phyloP scores from a whole-genome alignment of 2,797 vertebrate genomes.

The Cephalopachus bancanus region DNA sequence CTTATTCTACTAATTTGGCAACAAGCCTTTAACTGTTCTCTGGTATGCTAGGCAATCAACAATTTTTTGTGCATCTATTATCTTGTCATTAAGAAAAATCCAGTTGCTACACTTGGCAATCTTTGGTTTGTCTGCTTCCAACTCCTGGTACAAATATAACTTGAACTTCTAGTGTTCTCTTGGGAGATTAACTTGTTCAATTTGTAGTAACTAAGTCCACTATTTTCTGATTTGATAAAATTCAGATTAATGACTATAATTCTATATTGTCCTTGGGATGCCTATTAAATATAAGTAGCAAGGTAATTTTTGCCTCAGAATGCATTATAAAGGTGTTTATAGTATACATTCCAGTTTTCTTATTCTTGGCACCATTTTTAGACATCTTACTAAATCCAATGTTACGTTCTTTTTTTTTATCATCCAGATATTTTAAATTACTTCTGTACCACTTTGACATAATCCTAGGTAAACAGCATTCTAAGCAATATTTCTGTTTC shows the following conservation, averaged over 20 bases:
- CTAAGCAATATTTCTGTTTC: slow-evolving; percentile 6
- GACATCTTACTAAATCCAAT: background rate
- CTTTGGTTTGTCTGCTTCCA: slow-evolving; percentile 61
- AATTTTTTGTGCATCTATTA: slow-evolving; percentile 73
- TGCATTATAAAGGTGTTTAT: slow-evolving; percentile 23
- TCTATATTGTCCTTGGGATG: slow-evolving; percentile 24
- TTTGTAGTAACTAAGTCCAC: background rate
- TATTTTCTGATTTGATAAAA: slow-evolving; percentile 4
- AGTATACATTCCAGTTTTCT: background rate
- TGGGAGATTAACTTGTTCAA: slow-evolving; percentile 21
- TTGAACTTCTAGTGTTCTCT: slow-evolving; percentile 42
- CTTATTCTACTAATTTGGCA: slow-evolving; percentile 64
- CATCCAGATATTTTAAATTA: slow-evolving; percentile 44
- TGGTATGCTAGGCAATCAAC: slow-evolving; percentile 61
- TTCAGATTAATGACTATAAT: slow-evolving; percentile 39
- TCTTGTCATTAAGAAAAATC: slow-evolving; percentile 73
- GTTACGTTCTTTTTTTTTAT: background rate
- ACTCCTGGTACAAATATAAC: slow-evolving; percentile 24
- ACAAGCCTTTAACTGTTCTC: slow-evolving; percentile 46
- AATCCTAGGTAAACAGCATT: slow-evolving; percentile 29
- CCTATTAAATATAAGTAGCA: background rate
- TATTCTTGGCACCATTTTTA: slow-evolving; percentile 57
- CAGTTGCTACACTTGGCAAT: slow-evolving; percentile 71
- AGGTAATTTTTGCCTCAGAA: background rate
- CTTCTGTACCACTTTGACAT: slow-evolving; percentile 13